Conservation (phyloP, 2,113 vertebrate genomes). For the Oceanites oceanicus region DNA sequence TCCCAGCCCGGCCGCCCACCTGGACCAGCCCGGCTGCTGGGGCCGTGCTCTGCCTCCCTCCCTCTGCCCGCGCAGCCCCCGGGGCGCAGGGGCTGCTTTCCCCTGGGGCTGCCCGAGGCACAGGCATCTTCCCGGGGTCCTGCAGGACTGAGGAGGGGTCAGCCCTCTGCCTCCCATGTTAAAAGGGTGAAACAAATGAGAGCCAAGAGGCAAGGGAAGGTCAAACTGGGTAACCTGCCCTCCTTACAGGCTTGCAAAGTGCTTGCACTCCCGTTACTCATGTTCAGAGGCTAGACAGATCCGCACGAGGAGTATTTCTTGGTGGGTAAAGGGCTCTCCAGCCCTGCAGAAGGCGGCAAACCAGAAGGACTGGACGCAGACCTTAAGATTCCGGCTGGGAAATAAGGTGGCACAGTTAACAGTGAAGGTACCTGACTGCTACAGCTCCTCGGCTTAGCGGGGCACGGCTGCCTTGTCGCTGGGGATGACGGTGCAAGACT, state of each 20-base stretch:
- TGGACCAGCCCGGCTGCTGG: accelerated
- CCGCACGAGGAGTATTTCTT: neutral
- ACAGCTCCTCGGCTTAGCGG: neutral
- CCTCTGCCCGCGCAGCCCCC: neutral
- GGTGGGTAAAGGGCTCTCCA: neutral
- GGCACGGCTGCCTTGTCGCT: accelerated
- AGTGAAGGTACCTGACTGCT: neutral
- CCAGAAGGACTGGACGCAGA: neutral
- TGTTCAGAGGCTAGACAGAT: neutral
- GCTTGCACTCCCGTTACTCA: neutral
- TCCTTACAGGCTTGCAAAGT: neutral
- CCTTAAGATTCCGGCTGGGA: neutral
- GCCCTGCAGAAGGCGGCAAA: neutral
- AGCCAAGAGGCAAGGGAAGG: neutral
- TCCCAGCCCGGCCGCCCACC: too few species aligned
- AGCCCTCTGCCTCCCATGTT: neutral
- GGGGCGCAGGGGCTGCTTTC: too few species aligned
- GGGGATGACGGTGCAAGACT: too few species aligned
- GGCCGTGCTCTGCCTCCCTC: neutral
- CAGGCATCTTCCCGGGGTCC: neutral
- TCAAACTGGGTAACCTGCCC: neutral
- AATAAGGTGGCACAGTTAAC: neutral
- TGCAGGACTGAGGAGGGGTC: neutral
- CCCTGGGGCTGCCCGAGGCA: neutral
- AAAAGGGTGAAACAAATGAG: neutral